Base-by-base conservation (phyloP, 92 coral and sea anemone species). In the Porites divaricata region DNA sequence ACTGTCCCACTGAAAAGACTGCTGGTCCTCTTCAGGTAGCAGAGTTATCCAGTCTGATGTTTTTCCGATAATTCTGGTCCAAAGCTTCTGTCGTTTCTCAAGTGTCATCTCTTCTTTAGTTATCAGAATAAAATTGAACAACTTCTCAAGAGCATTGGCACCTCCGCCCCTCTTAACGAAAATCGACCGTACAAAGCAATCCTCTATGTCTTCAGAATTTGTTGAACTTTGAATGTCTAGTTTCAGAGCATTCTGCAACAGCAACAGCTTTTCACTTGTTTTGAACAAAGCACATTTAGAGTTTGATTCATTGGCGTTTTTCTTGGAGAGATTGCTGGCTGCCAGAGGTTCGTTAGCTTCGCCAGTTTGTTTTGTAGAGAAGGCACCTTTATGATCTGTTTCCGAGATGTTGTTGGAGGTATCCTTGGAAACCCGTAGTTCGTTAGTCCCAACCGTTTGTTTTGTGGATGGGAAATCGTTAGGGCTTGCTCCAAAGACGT, bases 41-140 rank as follows among this genome's bases (percentile, higher is more conserved):
- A 79, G 52, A 51, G 67, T 79, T 3, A 79, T 67, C 84, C 84
- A 67, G 0, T 26, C 75, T 17, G 15, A 2, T 50, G 72, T 51
- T 28, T 79, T 79, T 14, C 52, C 84, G 1, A 9, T 68, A 20
- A 79, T 79, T 51, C 68, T 79, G 0, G 26, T 4, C 84, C 84
- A 79, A n/a, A 79, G 49, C 9, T 52, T 79, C 16, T 50, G 48
- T 15, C 65, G 51, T 25, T 67, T 52, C 1, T 67, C 23, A 2
- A 0, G 67, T 49, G 19, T 19, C 11, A 79, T 9, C 22, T 79
- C 71, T 1, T 48, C 52, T 26, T 56, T 79, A 15, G 72, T 51
- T 53, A 79, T 8, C 2, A 67, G 54, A 24, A 79, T 23, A 17
- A 79, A 79, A 13, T 35, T 67, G 13, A 79, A 67, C 66, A 67